Base-by-base conservation (phyloP, 2,113 vertebrate genomes). In the Corvus hawaiiensis region DNA sequence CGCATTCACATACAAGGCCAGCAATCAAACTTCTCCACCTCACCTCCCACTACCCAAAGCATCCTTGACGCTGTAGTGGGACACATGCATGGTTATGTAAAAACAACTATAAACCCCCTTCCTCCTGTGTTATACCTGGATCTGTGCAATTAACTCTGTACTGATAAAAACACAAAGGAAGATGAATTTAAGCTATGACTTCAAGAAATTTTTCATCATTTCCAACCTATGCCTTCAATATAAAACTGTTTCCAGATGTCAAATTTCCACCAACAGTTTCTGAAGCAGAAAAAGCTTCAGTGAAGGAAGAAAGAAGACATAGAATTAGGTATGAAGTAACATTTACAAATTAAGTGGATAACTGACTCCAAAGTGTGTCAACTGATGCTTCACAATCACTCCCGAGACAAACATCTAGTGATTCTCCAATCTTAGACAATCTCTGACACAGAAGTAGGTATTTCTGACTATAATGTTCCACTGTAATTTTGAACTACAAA, bases 71-170 rank as follows among this genome's bases (percentile, higher is more conserved):
- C 6, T 30, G 4, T 1, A 39, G 71, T 5, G 67, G 35, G n/a
- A 49, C 14, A 62, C 11, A 58, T 0, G 1, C 4, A 33, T 3
- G 3, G 30, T 32, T 41, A 32, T 11, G 1, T 4, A 58, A 62
- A 28, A 73, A 71, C 9, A 61, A 28, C 19, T 41, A 13, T 7
- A 78, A 78, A 18, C 10, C 11, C 19, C 4, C 6, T 52, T 61
- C 39, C 26, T 66, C 54, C 46, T 46, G 18, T 37, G 13, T 37
- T 30, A 21, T 8, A 74, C 7, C 19, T 37, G 17, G 6, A 37
- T 22, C 32, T 49, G 4, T 30, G 26, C n/a, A 49, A 67, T 14
- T 48, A 37, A 35, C 41, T 15, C 52, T 32, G n/a, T 27, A 61
- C 21, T 59, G 71, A 30, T 66, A 61, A 73, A 37, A 54, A 66